Evolutionary conservation across 2,888 invertebrate species (phyloP).

Genomic region (Agrilus cyanescens): DNA sequence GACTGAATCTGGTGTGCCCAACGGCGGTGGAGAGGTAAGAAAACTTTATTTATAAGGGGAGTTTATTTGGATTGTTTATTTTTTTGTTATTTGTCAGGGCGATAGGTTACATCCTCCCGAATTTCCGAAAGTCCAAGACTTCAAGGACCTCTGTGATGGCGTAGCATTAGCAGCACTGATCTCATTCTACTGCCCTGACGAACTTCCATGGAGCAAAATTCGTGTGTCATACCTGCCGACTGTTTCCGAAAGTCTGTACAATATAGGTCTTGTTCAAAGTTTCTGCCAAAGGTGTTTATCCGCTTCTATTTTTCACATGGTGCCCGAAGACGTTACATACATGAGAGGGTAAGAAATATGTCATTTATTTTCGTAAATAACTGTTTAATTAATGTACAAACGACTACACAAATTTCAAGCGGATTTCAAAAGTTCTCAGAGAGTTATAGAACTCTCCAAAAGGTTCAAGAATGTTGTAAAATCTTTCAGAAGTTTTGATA

Average conservation of each 20-base stretch:
- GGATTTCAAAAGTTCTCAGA: too few species aligned
- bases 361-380: not conserved
- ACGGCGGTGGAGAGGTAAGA: conserved; percentile 25
- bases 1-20: conserved; percentile 27
- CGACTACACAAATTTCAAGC: too few species aligned
- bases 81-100: conserved; percentile 37
- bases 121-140: conserved; percentile 62
- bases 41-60: not conserved
- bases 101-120: conserved; percentile 41
- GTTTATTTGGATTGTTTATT: not conserved
- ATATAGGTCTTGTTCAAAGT: conserved; percentile 75
- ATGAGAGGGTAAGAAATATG: conserved; percentile 61
- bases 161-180: conserved; percentile 77
- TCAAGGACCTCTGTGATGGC: conserved; percentile 85
- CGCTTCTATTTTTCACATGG: conserved; percentile 82
- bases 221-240: conserved; percentile 53
- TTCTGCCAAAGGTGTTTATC: conserved; percentile 80
- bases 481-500: too few species aligned
- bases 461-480: too few species aligned
- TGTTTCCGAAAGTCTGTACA: conserved; percentile 83
- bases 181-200: conserved; percentile 81
- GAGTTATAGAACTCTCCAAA: too few species aligned
- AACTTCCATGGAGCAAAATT: conserved; percentile 60
- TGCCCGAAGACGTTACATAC: conserved; percentile 91
- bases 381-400: too few species aligned